A percentile compares a stretch with the other conserved stretches of the same genome.
Conservation (phyloP, 2,888 invertebrate species). For the Ecliptopera silaceata region DNA sequence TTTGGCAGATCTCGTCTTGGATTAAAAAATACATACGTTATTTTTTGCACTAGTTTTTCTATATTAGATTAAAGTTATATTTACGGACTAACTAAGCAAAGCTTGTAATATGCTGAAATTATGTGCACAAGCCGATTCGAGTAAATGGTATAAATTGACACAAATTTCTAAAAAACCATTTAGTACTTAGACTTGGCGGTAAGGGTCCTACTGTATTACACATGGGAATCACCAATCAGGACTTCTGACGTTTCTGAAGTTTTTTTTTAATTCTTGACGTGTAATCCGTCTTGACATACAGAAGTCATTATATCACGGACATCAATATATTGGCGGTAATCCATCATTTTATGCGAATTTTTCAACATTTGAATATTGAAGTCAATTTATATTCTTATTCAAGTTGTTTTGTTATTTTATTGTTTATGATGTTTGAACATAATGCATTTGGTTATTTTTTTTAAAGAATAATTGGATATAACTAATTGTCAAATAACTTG, state of each 20-base stretch:
- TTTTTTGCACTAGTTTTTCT: no score
- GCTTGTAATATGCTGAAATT: no score
- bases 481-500: no score
- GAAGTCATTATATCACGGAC: constrained; percentile 44
- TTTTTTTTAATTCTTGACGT: constrained; percentile 47
- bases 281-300: constrained; percentile 64
- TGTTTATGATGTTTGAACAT: constrained; percentile 14
- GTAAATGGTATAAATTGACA: no score
- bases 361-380: constrained; percentile 61
- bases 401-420: background rate
- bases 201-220: constrained; percentile 79
- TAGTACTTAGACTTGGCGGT: no score
- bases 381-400: constrained; percentile 59
- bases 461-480: no score
- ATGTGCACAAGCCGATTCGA: no score
- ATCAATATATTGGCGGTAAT: constrained; percentile 64
- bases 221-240: constrained; percentile 82
- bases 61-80: no score
- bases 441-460: background rate
- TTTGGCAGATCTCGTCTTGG: no score
- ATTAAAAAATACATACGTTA: no score
- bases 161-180: no score
- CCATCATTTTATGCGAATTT: constrained; percentile 65
- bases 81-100: no score
- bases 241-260: constrained; percentile 75